Percentiles rank a stretch among this genome's conserved stretches.
phyloP scores from a whole-genome alignment of 2,797 vertebrate species.

The Gallinago stenura region DNA sequence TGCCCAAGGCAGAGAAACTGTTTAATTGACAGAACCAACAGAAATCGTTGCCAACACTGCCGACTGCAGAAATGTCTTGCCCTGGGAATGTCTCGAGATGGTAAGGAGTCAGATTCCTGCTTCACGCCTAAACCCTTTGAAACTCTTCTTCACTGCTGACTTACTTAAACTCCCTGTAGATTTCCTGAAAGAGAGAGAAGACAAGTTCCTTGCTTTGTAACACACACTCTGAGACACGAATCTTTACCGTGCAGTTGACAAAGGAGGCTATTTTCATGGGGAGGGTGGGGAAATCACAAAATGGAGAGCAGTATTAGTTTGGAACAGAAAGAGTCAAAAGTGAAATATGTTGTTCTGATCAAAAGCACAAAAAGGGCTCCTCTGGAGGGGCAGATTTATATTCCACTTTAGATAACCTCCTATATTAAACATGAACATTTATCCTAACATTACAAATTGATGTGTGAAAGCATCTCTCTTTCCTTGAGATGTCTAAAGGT shows the following conservation, averaged over 20 bases:
- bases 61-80: slow-evolving; percentile 99
- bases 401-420: not conserved
- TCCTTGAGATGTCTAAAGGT: not conserved
- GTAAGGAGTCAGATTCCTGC: slow-evolving; percentile 81
- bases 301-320: not conserved
- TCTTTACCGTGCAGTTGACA: slow-evolving; percentile 1
- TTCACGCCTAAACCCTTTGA: slow-evolving; percentile 62
- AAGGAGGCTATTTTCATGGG: not conserved
- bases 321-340: not conserved
- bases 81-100: slow-evolving; percentile 99
- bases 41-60: slow-evolving; percentile 99
- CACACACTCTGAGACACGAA: not conserved
- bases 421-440: not conserved
- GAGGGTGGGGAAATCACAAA: not conserved
- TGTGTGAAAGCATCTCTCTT: not conserved
- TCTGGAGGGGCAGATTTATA: not conserved
- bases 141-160: slow-evolving; percentile 35
- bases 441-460: not conserved
- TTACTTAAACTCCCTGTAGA: slow-evolving; percentile 50
- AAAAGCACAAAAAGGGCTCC: not conserved
- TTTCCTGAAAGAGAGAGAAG: slow-evolving; percentile 29
- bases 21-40: slow-evolving; percentile 99
- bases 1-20: slow-evolving; percentile 99
- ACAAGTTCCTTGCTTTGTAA: not conserved
- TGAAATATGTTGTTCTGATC: not conserved